Evolutionary conservation across 2,797 vertebrate species (phyloP), one percentile per base, ranked within the genome.

Genomic region (Siniperca undulata): DNA sequence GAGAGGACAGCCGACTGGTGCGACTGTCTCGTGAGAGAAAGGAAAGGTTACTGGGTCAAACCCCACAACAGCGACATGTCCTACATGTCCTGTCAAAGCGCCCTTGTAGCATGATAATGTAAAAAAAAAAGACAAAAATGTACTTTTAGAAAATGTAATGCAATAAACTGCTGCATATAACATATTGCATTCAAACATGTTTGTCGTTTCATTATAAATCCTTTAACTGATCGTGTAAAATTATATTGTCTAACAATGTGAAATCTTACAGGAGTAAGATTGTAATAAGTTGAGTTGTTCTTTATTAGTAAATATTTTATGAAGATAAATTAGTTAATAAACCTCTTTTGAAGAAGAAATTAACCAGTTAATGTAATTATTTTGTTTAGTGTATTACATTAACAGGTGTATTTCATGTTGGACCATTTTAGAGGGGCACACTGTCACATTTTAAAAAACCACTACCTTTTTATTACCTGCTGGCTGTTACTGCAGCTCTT

Each of bases 41-140:
- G 53, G 17, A 81, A 52, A 70, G 78, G 83, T 87, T 68, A 68
- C 46, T 4, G 68, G 66, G 66, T 72, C 82, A 73, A 68, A 80
- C n/a, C 24, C 59, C 69, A 60, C 44, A 84, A 13, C 48, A 53
- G 34, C 17, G 24, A 71, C 68, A 62, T 44, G 34, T 65, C 62
- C 53, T 5, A 7, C 38, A n/a, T 34, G 38, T 55, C 20, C 69
- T 64, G 58, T 72, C 38, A 66, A 48, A 78, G 34, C 1, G 1
- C n/a, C 48, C 42, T 19, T 13, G 56, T 14, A 27, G 14, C 64
- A 87, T 16, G 4, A 55, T 13, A 11, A 67, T 30, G 2, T 38
- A 48, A 73, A 73, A 69, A 58, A 22, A 5, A 34, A 17, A 13
- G 17, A 59, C 14, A 16, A 74, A 68, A 74, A 68, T 52, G 0